phyloP scores from a whole-genome alignment of 1,140 invertebrate genomes.

The Stenopsyche tienmushanensis region DNA sequence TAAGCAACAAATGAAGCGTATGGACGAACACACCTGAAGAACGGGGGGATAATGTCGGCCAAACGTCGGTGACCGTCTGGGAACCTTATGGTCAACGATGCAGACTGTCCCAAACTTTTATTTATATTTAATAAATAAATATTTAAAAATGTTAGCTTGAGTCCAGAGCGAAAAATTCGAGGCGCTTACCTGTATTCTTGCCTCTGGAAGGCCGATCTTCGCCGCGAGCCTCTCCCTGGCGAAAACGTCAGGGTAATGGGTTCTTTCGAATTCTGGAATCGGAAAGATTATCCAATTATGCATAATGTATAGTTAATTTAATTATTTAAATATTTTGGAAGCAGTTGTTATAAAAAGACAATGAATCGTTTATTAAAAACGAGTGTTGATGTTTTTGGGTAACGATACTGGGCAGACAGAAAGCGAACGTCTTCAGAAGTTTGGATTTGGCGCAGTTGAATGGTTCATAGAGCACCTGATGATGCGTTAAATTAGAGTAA shows the following conservation, averaged over 20 bases:
- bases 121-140: background rate
- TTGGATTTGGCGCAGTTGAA: constrained; percentile 7
- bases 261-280: constrained; percentile 60
- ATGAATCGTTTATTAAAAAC: no score
- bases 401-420: no score
- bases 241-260: constrained; percentile 89
- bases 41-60: constrained; percentile 19
- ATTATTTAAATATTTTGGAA: no score
- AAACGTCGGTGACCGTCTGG: no score
- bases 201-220: constrained; percentile 96
- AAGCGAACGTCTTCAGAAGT: constrained; percentile 15
- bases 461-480: constrained; percentile 27
- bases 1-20: constrained; percentile 33
- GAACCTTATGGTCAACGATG: no score
- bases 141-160: background rate
- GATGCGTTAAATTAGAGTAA: constrained; percentile 29
- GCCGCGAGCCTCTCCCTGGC: constrained; percentile 92
- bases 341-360: no score
- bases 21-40: constrained; percentile 29
- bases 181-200: constrained; percentile 86
- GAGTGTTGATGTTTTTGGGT: background rate
- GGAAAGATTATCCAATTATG: no score
- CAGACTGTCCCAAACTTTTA: no score
- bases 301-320: constrained; percentile 2
- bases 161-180: background rate